Conservation (phyloP, 1,140 invertebrate genomes). For the Artemia franciscana region DNA sequence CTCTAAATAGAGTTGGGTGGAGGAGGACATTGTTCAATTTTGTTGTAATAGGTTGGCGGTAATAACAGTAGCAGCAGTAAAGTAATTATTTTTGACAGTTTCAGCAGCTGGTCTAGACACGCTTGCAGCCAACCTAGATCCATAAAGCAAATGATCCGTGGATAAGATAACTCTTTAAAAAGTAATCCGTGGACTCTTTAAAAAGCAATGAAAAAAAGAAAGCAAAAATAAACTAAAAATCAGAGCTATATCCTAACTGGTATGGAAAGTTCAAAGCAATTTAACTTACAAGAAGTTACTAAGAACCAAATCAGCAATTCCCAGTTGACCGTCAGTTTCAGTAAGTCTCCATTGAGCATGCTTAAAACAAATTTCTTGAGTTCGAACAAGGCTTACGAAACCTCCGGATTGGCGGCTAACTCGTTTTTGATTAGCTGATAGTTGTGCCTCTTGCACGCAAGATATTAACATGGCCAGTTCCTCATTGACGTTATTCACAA, state of each 20-base stretch:
- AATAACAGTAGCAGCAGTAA: no score
- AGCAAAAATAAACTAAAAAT: no score
- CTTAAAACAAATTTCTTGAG: constrained; percentile 95
- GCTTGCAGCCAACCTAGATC: no score
- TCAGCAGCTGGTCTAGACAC: no score
- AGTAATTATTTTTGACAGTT: no score
- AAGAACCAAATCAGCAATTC: constrained; percentile 81
- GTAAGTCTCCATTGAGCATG: constrained; percentile 95
- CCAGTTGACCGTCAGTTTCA: constrained; percentile 87
- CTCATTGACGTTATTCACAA: constrained; percentile 58
- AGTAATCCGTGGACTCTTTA: neutral
- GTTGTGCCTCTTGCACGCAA: constrained; percentile 48
- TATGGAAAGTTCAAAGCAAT: neutral
- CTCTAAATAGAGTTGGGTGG: no score
- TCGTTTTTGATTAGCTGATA: constrained; percentile 32
- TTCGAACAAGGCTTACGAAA: constrained; percentile 44
- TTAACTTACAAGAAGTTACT: constrained; percentile 68
- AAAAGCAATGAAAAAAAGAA: neutral
- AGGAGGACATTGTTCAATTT: no score
- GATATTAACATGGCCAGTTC: constrained; percentile 74
- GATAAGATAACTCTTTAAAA: neutral
- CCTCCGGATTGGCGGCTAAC: constrained; percentile 31
- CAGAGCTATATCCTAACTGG: neutral
- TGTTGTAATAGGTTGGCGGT: no score
- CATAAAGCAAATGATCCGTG: neutral